Evolutionary conservation across 2,797 vertebrate genomes (phyloP).

Genomic region (Cephalopachus bancanus): DNA sequence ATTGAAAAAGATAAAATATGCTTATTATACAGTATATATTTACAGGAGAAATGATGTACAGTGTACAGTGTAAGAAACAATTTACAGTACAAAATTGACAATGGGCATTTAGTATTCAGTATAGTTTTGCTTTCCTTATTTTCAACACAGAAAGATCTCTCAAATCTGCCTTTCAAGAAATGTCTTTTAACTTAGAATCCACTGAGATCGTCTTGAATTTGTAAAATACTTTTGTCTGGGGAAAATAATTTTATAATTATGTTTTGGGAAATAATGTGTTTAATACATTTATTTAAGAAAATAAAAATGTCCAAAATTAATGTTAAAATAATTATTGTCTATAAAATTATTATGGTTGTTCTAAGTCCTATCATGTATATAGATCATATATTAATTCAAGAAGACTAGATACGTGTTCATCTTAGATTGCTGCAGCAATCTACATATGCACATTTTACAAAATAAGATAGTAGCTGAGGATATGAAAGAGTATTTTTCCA

Average conservation of each 20-base stretch:
- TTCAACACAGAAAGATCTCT: neutral
- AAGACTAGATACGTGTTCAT: neutral
- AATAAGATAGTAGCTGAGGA: neutral
- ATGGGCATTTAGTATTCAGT: neutral
- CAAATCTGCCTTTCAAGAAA: neutral
- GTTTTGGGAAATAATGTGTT: neutral
- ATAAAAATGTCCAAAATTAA: neutral
- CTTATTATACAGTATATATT: neutral
- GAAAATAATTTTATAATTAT: neutral
- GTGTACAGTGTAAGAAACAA: neutral
- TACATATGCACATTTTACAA: neutral
- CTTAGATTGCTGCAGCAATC: neutral
- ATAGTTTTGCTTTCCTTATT: neutral
- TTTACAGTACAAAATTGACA: fast-evolving
- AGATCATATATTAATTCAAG: neutral
- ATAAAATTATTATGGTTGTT: neutral
- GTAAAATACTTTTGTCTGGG: neutral
- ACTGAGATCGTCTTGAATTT: neutral
- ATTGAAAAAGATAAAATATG: too few species aligned
- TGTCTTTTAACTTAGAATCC: neutral
- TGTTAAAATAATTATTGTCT: neutral
- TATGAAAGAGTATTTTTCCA: too few species aligned
- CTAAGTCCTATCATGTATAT: neutral
- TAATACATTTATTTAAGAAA: neutral
- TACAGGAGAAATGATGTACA: neutral